phyloP scores from a whole-genome alignment of 2,113 vertebrate species.

The Gavia stellata region DNA sequence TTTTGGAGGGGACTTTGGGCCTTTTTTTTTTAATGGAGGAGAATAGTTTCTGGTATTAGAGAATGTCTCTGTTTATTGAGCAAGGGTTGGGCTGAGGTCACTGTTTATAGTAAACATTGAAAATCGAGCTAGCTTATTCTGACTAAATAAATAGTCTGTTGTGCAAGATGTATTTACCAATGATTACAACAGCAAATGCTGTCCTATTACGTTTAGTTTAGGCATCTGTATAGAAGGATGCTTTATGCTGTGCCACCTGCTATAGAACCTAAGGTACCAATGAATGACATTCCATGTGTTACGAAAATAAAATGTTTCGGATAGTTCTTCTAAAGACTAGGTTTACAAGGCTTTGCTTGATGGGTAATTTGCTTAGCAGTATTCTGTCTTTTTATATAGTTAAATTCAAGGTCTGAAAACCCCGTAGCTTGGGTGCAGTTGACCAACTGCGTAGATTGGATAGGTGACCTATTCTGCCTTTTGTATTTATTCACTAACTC shows the following conservation, averaged over 20 bases:
- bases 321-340: neutral
- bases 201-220: neutral
- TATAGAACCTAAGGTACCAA: neutral
- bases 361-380: neutral
- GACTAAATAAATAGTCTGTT: neutral
- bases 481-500: neutral
- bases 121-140: neutral
- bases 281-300: accelerated
- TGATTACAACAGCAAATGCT: neutral
- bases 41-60: neutral
- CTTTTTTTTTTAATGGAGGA: neutral
- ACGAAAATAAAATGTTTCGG: neutral
- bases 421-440: neutral
- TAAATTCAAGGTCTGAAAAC: neutral
- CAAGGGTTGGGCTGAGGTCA: neutral
- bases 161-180: neutral
- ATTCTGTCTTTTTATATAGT: neutral
- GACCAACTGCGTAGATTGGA: neutral
- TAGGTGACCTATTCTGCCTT: neutral
- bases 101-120: neutral
- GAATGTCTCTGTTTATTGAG: neutral
- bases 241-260: neutral
- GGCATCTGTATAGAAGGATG: neutral
- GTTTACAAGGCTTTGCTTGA: neutral
- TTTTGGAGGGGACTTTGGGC: neutral